phyloP scores from a whole-genome alignment of 2,797 vertebrate genomes.

The Anabacerthia variegaticeps region DNA sequence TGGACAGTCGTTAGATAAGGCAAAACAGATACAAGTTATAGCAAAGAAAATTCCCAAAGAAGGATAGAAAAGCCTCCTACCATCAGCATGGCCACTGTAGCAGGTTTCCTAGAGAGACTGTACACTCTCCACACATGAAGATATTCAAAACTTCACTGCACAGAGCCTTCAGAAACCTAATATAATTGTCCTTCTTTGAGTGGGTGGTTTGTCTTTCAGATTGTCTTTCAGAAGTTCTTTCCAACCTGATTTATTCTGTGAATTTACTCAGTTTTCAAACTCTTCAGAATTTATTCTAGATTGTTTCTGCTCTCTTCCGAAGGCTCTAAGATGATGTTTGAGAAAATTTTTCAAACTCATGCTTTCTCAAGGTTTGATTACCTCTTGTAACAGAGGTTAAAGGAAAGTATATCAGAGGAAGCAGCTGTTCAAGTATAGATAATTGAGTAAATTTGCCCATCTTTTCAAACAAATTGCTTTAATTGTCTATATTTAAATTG shows the following conservation, averaged over 20 bases:
- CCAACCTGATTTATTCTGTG: background rate
- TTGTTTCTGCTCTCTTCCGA: background rate
- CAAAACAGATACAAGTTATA: background rate
- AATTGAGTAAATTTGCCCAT: background rate
- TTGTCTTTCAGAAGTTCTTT: background rate
- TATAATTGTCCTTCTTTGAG: background rate
- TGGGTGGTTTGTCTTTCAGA: background rate
- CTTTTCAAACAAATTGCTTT: conserved; percentile 3
- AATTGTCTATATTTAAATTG: background rate
- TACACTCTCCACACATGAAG: background rate
- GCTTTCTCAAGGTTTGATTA: background rate
- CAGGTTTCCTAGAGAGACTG: background rate
- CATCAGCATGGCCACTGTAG: background rate
- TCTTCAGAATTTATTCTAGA: background rate
- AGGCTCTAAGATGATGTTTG: background rate
- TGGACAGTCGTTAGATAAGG: background rate
- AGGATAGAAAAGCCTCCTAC: background rate
- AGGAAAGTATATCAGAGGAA: conserved; percentile 12
- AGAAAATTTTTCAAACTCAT: background rate
- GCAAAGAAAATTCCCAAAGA: background rate
- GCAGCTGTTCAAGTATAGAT: background rate
- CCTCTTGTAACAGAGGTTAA: background rate
- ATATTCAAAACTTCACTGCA: background rate
- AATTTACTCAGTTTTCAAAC: background rate
- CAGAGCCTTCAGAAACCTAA: background rate